phyloP scores from a whole-genome alignment of 2,797 vertebrate species.

The Danio tinwini region DNA sequence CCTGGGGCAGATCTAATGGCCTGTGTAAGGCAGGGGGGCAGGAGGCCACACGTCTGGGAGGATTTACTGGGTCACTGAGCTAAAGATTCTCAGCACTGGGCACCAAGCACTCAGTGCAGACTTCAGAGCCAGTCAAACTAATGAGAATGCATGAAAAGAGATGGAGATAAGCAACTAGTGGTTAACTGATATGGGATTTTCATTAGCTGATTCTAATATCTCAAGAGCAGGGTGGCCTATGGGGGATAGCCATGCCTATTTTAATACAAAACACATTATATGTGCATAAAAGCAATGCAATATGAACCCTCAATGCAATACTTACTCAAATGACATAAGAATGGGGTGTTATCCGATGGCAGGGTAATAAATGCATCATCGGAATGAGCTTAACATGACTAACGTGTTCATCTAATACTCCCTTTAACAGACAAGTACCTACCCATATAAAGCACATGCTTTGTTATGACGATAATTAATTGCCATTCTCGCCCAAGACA shows the following conservation, averaged over 20 bases:
- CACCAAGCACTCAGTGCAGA: constrained; percentile 18
- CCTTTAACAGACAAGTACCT: background rate
- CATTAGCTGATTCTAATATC: background rate
- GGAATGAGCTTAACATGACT: background rate
- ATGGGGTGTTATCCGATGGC: background rate
- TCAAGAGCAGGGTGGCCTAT: background rate
- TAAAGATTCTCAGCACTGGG: constrained; percentile 46
- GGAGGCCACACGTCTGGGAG: constrained; percentile 38
- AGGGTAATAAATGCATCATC: background rate
- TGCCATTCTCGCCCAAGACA: constrained; percentile 32
- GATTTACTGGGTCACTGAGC: constrained; percentile 57
- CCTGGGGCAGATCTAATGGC: constrained; percentile 36
- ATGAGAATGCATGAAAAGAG: constrained; percentile 5
- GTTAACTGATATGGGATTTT: background rate
- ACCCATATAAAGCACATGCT: background rate
- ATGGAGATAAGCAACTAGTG: constrained; percentile 14
- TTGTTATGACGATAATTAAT: constrained; percentile 37
- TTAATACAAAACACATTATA: background rate
- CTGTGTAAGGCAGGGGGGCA: constrained; percentile 31
- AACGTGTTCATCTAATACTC: background rate
- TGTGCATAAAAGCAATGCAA: background rate
- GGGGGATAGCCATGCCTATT: background rate
- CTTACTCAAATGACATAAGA: background rate
- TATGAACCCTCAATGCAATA: background rate
- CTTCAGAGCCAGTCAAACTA: constrained; percentile 8